A percentile compares a stretch with the other conserved stretches of the same genome.
phyloP scores from a whole-genome alignment of 2,888 invertebrate species.

The Sepioteuthis lessoniana region DNA sequence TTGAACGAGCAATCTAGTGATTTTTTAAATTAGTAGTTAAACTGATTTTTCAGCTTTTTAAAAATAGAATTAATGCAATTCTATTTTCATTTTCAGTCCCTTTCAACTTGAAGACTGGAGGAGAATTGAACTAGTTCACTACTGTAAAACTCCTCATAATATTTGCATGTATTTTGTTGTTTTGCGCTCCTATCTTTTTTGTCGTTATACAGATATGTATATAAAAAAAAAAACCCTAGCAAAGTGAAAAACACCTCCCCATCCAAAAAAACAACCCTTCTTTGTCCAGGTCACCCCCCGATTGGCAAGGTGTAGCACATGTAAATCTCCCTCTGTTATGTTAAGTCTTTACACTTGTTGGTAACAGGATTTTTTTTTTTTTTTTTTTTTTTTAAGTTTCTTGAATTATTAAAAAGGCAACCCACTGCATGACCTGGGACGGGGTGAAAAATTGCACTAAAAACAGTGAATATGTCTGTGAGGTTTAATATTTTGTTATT shows the following conservation, averaged over 20 bases:
- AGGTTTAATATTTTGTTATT: background rate
- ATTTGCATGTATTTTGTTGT: background rate
- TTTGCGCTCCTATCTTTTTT: background rate
- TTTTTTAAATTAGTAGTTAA: background rate
- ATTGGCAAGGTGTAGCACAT: background rate
- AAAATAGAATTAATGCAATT: conserved; percentile 13
- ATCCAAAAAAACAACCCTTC: too few species aligned
- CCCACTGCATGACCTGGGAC: background rate
- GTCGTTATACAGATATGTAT: background rate
- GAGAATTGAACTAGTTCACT: background rate
- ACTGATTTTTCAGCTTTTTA: background rate
- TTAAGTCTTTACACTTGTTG: background rate
- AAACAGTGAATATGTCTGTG: background rate
- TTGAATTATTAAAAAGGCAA: background rate
- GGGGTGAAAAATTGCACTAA: conserved; percentile 11
- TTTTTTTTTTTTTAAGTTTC: too few species aligned
- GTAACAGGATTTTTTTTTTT: background rate
- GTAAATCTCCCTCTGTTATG: background rate
- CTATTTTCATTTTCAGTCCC: background rate
- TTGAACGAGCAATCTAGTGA: background rate
- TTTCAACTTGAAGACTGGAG: background rate
- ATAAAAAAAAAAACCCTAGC: background rate
- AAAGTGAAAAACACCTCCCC: background rate
- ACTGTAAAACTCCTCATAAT: conserved; percentile 16
- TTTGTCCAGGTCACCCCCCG: background rate